Evolutionary conservation across 30 jellyfish, hydroid and myxozoan genomes (phyloP).

Genomic region (Cassiopea andromeda): DNA sequence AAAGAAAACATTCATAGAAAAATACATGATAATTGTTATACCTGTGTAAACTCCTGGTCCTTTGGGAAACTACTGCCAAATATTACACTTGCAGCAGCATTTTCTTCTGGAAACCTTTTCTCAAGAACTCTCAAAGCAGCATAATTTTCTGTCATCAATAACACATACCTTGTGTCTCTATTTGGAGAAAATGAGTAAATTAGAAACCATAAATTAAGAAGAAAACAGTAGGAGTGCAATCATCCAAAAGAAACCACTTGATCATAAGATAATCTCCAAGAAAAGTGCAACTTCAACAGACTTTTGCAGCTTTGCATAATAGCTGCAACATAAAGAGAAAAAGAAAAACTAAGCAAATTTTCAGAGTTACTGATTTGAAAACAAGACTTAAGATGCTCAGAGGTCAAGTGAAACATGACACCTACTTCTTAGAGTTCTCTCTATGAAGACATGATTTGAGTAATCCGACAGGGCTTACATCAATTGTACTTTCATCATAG

Average conservation of each 20-base stretch:
- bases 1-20: neutral
- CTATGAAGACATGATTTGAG: conserved; percentile 46
- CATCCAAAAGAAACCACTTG: too few species aligned
- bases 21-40: neutral
- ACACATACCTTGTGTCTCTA: conserved; percentile 67
- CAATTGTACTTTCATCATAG: neutral
- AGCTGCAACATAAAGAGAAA: too few species aligned
- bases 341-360: too few species aligned
- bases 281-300: too few species aligned
- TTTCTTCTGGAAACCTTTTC: conserved; percentile 47
- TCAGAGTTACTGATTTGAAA: too few species aligned
- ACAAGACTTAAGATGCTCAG: too few species aligned
- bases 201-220: too few species aligned
- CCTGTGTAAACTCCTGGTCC: conserved; percentile 89
- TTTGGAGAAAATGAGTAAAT: neutral
- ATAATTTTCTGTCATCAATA: conserved; percentile 81
- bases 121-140: conserved; percentile 84
- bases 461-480: conserved; percentile 43
- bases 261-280: too few species aligned
- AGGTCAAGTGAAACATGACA: neutral
- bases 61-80: conserved; percentile 87
- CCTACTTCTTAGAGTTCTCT: conserved; percentile 45
- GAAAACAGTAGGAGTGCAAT: too few species aligned
- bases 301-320: too few species aligned
- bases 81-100: conserved; percentile 61